Base-by-base conservation (phyloP, 2,113 vertebrate genomes). In the Morone chrysops region DNA sequence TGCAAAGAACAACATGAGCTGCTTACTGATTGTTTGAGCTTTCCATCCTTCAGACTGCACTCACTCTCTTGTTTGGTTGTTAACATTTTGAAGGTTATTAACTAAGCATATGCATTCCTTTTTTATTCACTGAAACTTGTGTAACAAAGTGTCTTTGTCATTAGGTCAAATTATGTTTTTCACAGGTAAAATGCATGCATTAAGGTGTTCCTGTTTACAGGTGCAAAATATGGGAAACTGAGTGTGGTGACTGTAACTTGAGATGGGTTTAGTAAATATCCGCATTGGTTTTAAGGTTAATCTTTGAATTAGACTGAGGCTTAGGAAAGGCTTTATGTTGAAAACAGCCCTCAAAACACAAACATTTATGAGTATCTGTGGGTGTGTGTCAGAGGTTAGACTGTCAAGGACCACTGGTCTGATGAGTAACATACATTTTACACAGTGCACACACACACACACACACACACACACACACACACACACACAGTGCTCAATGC, bases 341-440 rank as follows among this genome's bases (percentile, higher is more conserved):
- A 22, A 2, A 3, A 47, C 40, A 2, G 22, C 70, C 50, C 31
- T 75, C 13, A 62, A 65, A 41, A 25, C 20, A 51, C 14, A 75
- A 54, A 78, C 13, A 43, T 41, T 31, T 59, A 61, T 68, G 66
- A 70, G 66, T 78, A 10, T 38, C 47, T 43, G 61, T 63, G 57
- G 10, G 59, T 65, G 63, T 54, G 45, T 62, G 62, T 67, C 67
- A 75, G 80, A 72, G 65, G 74, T 81, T 61, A 70, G 48, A 70
- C 36, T 66, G 77, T 80, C 74, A 77, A 76, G 77, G 53, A 66
- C 70, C 62, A 57, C 54, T 61, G 80, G 20, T 83, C 70, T 74
- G 73, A 81, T 87, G 77, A 85, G 74, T 56, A 74, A 61, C 48
- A 40, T 59, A 45, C 66, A n/a, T 56, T 61, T 51, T 25, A 31